These are phyloP conservation scores for Rafetus swinhoei DNA, from an alignment of 2,113 vertebrate genomes.

Conservation along the genomic window DNA sequence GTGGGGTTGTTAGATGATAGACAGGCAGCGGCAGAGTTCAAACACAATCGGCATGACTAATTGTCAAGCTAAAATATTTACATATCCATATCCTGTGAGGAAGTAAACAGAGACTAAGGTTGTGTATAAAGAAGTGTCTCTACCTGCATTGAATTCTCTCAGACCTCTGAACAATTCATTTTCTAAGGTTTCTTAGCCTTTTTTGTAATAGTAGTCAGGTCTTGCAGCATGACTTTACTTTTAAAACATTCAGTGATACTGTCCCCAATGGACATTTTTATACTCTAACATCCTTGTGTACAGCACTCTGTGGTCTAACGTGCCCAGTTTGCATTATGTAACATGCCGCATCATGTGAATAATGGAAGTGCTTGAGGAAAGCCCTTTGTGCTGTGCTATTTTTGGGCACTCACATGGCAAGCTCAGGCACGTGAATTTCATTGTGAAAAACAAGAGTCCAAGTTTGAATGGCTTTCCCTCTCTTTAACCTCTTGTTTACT, in stretches of 20 bases:
- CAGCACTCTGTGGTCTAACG: not conserved
- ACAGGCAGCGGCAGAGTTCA: not conserved
- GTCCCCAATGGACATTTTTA: constrained; percentile 5
- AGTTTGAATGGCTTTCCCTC: constrained; percentile 37
- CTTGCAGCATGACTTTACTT: constrained; percentile 9
- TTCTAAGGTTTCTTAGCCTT: not conserved
- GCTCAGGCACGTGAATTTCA: constrained; percentile 42
- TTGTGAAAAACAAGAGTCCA: constrained; percentile 58
- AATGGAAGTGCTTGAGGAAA: constrained; percentile 72
- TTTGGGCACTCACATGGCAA: constrained; percentile 16
- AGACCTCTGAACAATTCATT: not conserved
- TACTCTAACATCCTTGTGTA: not conserved
- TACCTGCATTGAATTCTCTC: not conserved
- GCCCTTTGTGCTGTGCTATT: constrained; percentile 66
- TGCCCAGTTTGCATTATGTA: constrained; percentile 39
- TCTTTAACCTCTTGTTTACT: constrained; percentile 1
- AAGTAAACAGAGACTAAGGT: not conserved
- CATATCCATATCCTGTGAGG: not conserved
- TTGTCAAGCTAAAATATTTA: not conserved
- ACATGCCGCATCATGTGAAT: constrained; percentile 70
- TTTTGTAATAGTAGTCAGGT: not conserved
- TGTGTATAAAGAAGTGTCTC: not conserved
- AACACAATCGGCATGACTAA: not conserved
- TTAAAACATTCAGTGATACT: constrained; percentile 5
- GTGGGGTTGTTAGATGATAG: not conserved